Base-by-base conservation (phyloP, 2,888 invertebrate genomes). In the Mesoligia furuncula region DNA sequence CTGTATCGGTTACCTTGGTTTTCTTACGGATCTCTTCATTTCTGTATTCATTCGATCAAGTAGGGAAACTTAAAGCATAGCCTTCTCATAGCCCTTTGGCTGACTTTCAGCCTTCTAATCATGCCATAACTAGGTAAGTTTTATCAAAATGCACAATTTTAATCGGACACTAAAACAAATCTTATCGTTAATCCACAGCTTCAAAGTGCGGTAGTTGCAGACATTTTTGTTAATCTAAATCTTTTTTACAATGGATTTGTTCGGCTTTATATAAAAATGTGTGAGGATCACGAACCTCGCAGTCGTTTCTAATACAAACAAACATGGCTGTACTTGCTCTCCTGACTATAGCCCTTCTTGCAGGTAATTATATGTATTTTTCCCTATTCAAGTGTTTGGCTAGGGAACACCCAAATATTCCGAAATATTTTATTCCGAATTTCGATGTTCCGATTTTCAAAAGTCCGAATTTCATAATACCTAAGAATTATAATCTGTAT, bases 291-390 rank as follows among this genome's bases (percentile, higher is more conserved):
- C 15, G 5, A 42, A 17, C 27, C 17, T 31, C 39, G 54, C 76
- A 77, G 67, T 72, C 36, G 45, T 62, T 48, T 45, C n/a, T 24
- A 81, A 78, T 31, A 62, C 45, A 61, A 84, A 74, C 51, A 64
- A 85, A 74, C 51, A 88, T 88, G 89, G 77, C 80, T 27, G 59
- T 66, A 24, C 76, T n/a, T 75, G 45, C 2, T 7, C 73, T 89
- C 8, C 66, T 88, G 17, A 69, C 75, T 31, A 31, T 90, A 31
- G 85, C 75, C 17, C 72, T 89, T 45, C 9, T 88, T 6, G 90
- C 89, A 86, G 90, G 90, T 90, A 84, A 70, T 20, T 67, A 57
- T 48, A 36, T 36, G 20, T 24, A 13, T n/a, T 36, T n/a, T n/a
- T 36, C 17, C 11, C 6, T 57, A 31, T n/a, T 36, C n/a, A 68